Conservation (phyloP, 2,888 invertebrate species). For the Arctia plantaginis region DNA sequence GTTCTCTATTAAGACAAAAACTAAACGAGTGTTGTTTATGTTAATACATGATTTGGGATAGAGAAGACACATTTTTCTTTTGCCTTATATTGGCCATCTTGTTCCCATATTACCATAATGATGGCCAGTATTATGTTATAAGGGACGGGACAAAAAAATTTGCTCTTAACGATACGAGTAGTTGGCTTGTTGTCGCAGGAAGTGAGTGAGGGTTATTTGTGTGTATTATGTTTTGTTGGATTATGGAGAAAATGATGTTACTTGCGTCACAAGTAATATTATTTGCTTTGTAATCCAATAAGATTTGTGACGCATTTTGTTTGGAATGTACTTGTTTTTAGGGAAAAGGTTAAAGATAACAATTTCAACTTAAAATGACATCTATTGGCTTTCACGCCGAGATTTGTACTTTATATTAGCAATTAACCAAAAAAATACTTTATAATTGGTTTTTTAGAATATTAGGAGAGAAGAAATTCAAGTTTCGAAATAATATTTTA, state of each 20-base stretch:
- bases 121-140: slow-evolving; percentile 12
- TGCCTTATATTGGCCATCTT: slow-evolving; percentile 5
- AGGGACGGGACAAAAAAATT: slow-evolving; percentile 12
- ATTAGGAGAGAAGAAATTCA: no score
- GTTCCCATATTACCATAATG: slow-evolving; percentile 19
- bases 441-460: no score
- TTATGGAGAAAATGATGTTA: not conserved
- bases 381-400: no score
- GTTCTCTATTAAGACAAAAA: not conserved
- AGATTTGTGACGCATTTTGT: not conserved
- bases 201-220: not conserved
- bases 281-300: no score
- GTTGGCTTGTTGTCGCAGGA: not conserved
- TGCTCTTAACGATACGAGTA: slow-evolving; percentile 2
- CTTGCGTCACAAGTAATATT: no score
- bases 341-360: not conserved
- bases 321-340: not conserved
- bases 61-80: slow-evolving; percentile 8
- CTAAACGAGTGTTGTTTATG: slow-evolving; percentile 9
- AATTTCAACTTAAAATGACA: not conserved
- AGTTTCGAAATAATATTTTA: no score
- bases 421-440: no score
- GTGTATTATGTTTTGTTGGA: not conserved
- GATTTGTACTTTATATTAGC: no score
- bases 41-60: slow-evolving; percentile 29